Conservation (phyloP, 2,113 vertebrate species). For the Baryphthengus martii region DNA sequence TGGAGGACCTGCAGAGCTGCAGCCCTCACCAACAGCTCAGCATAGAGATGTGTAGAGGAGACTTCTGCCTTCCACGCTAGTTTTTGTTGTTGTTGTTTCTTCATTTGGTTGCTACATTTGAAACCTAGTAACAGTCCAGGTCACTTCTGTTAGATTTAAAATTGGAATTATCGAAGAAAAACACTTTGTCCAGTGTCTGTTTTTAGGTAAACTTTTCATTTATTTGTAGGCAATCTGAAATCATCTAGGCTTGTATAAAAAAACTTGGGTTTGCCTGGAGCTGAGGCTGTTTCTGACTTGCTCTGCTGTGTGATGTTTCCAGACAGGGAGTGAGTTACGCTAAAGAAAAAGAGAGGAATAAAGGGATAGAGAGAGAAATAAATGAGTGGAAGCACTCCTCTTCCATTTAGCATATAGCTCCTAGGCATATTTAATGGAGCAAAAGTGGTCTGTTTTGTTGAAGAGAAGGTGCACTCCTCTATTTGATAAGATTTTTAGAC, state of each 20-base stretch:
- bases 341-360: background rate
- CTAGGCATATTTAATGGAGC: background rate
- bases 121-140: background rate
- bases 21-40: background rate
- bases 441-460: background rate
- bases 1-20: background rate
- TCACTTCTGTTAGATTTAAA: background rate
- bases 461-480: background rate
- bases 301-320: background rate
- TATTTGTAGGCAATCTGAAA: background rate
- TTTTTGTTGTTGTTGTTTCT: background rate
- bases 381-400: background rate
- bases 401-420: background rate
- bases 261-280: background rate
- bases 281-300: background rate
- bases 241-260: background rate
- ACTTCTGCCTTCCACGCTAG: background rate
- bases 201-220: background rate
- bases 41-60: background rate
- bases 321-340: background rate
- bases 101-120: background rate
- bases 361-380: no score
- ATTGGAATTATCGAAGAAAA: background rate
- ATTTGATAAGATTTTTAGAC: background rate
- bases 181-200: background rate